Evolutionary conservation across 2,888 invertebrate genomes (phyloP).

Genomic region (Anoncus sp.): DNA sequence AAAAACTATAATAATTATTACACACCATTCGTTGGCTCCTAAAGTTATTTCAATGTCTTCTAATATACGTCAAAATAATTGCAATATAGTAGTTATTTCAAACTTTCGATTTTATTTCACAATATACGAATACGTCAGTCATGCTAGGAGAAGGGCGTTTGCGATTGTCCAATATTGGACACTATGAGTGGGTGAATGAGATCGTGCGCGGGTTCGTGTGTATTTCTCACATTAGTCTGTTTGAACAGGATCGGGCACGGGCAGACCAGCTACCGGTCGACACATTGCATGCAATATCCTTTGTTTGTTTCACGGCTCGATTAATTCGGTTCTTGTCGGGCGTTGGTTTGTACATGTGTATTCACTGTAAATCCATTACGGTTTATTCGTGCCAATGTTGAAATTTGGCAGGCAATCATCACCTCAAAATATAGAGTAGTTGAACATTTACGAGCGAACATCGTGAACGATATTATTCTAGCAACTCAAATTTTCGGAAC

Average conservation of each 20-base stretch:
- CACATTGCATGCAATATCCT: conserved; percentile 81
- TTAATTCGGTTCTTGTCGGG: conserved; percentile 73
- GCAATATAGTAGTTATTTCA: too few relatives aligned
- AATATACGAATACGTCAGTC: neutral
- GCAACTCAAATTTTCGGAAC: conserved; percentile 31
- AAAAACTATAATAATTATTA: too few relatives aligned
- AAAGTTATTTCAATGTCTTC: too few relatives aligned
- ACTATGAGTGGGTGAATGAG: conserved; percentile 64
- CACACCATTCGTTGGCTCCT: too few relatives aligned
- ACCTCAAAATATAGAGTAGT: conserved; percentile 2
- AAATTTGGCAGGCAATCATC: conserved; percentile 48
- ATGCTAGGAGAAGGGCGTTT: conserved; percentile 35
- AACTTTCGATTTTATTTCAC: neutral
- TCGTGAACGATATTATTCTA: neutral
- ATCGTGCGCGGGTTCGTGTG: conserved; percentile 71
- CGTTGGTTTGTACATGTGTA: conserved; percentile 62
- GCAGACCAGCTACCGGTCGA: conserved; percentile 69
- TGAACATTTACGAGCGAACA: conserved; percentile 36
- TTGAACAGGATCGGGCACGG: conserved; percentile 78
- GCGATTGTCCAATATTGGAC: conserved; percentile 75
- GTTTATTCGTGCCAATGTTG: conserved; percentile 47
- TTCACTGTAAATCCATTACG: conserved; percentile 76
- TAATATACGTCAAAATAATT: too few relatives aligned
- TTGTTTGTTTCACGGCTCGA: conserved; percentile 77
- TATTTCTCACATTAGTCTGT: conserved; percentile 82